phyloP scores from a whole-genome alignment of 2,888 invertebrate species.

The Vanessa cardui region DNA sequence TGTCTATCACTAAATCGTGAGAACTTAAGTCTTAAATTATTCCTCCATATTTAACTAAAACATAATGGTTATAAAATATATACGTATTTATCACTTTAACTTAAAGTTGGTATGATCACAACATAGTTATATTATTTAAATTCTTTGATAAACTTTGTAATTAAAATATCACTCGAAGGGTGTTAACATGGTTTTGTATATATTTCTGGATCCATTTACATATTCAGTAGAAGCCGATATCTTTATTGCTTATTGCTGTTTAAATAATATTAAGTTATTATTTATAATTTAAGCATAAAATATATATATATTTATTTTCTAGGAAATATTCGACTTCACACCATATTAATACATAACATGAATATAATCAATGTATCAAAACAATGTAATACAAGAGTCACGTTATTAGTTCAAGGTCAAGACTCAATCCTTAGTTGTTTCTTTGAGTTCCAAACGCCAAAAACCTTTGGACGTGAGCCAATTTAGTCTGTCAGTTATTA shows the following conservation, averaged over 20 bases:
- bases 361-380: constrained; percentile 6
- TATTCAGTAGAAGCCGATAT: too few relatives aligned
- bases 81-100: neutral
- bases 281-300: too few relatives aligned
- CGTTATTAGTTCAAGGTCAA: constrained; percentile 54
- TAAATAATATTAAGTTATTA: too few relatives aligned
- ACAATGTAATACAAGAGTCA: constrained; percentile 25
- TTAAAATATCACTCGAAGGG: neutral
- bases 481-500: constrained; percentile 37
- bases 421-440: constrained; percentile 50
- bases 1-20: constrained; percentile 6
- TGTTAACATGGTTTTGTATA: too few relatives aligned
- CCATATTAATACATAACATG: neutral
- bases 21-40: constrained; percentile 4
- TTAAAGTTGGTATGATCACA: neutral
- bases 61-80: neutral
- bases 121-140: neutral
- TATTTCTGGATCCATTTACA: too few relatives aligned
- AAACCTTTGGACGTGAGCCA: constrained; percentile 63
- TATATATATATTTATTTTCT: neutral
- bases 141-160: too few relatives aligned
- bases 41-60: neutral
- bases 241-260: too few relatives aligned
- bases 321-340: neutral
- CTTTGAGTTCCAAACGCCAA: constrained; percentile 52